These are phyloP conservation scores for Tromatobia lineatoria DNA, from an alignment of 2,888 invertebrate species.

Conservation along the genomic window DNA sequence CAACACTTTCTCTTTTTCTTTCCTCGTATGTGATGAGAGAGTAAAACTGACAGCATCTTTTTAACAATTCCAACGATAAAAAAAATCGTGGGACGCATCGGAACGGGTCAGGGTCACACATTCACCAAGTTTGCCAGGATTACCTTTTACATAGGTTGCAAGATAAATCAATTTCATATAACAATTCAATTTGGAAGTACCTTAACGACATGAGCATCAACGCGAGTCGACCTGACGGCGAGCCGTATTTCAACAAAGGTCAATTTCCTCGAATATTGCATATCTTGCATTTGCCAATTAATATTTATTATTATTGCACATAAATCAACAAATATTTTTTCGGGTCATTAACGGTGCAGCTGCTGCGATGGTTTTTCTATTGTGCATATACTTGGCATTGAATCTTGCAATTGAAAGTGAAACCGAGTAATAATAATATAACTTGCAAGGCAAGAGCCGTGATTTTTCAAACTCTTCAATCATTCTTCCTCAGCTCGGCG, in stretches of 20 bases:
- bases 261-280: background rate
- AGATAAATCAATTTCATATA: background rate
- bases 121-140: background rate
- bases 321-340: background rate
- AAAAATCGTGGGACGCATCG: no score
- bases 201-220: background rate
- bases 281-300: background rate
- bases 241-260: background rate
- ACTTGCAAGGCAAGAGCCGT: slow-evolving; percentile 8
- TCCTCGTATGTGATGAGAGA: no score
- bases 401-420: slow-evolving; percentile 20
- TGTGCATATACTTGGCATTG: background rate
- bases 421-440: slow-evolving; percentile 37
- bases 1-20: no score
- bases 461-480: slow-evolving; percentile 27
- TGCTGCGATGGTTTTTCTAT: background rate
- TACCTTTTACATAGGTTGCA: background rate
- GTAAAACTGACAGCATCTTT: background rate
- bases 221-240: background rate
- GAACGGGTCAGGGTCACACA: no score
- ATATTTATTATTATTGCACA: background rate
- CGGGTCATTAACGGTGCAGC: background rate
- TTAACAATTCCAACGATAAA: background rate
- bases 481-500: background rate
- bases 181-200: background rate